Conservation (phyloP, 53 echinoderm and acorn worm genomes). For the Astropecten irregularis region DNA sequence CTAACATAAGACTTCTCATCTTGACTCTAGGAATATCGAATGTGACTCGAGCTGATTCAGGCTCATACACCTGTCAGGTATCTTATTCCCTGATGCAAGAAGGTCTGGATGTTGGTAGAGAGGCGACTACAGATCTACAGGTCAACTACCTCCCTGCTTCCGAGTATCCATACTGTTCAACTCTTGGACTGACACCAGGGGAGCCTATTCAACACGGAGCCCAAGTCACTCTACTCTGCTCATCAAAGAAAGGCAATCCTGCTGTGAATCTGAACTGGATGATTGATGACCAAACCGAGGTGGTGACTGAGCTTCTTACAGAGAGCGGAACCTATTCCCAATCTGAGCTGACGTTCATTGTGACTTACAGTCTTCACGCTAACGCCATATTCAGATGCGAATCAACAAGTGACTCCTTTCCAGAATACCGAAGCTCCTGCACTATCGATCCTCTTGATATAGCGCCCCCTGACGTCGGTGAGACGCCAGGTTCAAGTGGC, state of each 20-base stretch:
- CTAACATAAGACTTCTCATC: too few species aligned
- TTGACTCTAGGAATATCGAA: not conserved
- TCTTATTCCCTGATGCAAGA: not conserved
- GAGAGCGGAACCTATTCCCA: not conserved
- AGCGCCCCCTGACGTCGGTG: not conserved
- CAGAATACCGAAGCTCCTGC: not conserved
- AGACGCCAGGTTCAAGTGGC: not conserved
- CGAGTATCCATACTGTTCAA: slow-evolving; percentile 8
- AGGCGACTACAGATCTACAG: not conserved
- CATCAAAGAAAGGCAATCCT: not conserved
- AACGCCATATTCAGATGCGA: not conserved
- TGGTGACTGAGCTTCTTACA: not conserved
- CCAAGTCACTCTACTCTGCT: slow-evolving; percentile 8
- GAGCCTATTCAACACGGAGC: not conserved
- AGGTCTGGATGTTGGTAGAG: too few species aligned
- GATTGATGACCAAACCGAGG: not conserved
- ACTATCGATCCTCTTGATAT: not conserved
- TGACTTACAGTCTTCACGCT: not conserved
- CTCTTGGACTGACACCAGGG: not conserved
- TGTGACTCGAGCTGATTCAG: not conserved
- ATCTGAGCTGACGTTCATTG: not conserved
- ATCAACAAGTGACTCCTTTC: slow-evolving; percentile 6
- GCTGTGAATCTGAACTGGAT: slow-evolving; percentile 20
- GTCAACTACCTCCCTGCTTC: slow-evolving; percentile 9
- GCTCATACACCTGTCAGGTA: slow-evolving; percentile 23